phyloP scores from a whole-genome alignment of 2,888 invertebrate genomes.

The Neoaliturus tenellus region DNA sequence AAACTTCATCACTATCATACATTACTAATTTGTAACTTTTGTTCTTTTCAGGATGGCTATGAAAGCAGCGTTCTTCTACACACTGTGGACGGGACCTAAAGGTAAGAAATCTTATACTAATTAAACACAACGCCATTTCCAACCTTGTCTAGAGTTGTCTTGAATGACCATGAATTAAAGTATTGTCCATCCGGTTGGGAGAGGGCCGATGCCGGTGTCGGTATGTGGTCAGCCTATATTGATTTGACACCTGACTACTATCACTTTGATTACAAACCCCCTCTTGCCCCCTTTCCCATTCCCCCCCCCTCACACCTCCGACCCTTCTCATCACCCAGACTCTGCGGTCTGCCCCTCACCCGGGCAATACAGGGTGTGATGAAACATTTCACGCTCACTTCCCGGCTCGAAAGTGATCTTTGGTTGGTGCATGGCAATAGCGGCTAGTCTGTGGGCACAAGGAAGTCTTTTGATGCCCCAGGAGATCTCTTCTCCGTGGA shows the following conservation, averaged over 20 bases:
- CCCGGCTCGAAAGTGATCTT: no score
- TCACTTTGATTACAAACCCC: conserved; percentile 20
- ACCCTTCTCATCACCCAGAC: background rate
- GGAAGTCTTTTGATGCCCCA: no score
- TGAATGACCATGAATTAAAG: no score
- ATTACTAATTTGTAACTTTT: background rate
- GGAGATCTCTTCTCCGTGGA: no score
- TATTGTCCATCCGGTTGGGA: no score
- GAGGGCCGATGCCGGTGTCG: background rate
- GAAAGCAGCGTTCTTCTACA: background rate
- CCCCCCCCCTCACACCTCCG: background rate
- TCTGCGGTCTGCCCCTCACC: background rate
- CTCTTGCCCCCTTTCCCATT: background rate
- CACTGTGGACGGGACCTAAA: conserved; percentile 22
- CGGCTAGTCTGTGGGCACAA: no score
- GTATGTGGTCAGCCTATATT: background rate
- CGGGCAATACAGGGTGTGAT: background rate
- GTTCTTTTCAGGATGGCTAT: conserved; percentile 32
- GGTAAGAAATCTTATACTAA: no score
- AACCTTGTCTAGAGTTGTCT: no score
- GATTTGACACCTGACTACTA: conserved; percentile 14
- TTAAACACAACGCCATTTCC: no score
- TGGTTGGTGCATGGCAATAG: no score
- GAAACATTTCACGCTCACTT: no score
- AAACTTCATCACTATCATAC: no score